Base-by-base conservation (phyloP, 2,888 invertebrate genomes). In the Mythimna vitellina region DNA sequence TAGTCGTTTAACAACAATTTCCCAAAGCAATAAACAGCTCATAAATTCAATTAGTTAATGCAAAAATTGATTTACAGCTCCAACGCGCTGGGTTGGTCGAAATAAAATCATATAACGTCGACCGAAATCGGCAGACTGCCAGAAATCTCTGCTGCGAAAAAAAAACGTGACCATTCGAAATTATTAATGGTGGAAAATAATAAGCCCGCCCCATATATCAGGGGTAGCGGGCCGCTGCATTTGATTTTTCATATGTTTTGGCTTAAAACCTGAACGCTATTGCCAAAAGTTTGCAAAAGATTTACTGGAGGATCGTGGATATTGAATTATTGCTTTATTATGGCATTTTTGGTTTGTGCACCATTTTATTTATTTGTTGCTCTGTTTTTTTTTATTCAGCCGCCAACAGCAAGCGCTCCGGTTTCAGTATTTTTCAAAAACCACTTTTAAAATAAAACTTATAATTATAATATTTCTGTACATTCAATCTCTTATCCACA, bases 41-140 rank as follows among this genome's bases (percentile, higher is more conserved):
- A 92, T 95, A 94, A 93, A 95, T 95, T 93, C 93, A 95, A 95
- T 95, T 94, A 95, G 92, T 94, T 94, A 94, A 95, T 94, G 93
- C 93, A 93, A 92, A 94, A 94, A 92, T 92, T 95, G 95, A 95
- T 96, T 95, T 95, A 95, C 87, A 80, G 81, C 86, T 76, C 82
- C 83, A 82, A 86, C 87, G 92, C 86, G 89, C 89, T 86, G 87
- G 88, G 88, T 83, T 80, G 88, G 92, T 89, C 85, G 89, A 90
- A 93, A 94, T 93, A 92, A 94, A 94, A 94, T 92, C 91, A 86
- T 88, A 92, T 90, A 90, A 87, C 86, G 81, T 84, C 89, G 84
- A 87, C 89, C 84, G 76, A 86, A 87, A 90, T 91, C 92, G 95
- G 95, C 95, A 89, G 82, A 65, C 85, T 92, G 95, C 95, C 95